Evolutionary conservation across 2,113 vertebrate species (phyloP), one percentile per base, ranked within the genome.

Genomic region (Irena cyanogastra): DNA sequence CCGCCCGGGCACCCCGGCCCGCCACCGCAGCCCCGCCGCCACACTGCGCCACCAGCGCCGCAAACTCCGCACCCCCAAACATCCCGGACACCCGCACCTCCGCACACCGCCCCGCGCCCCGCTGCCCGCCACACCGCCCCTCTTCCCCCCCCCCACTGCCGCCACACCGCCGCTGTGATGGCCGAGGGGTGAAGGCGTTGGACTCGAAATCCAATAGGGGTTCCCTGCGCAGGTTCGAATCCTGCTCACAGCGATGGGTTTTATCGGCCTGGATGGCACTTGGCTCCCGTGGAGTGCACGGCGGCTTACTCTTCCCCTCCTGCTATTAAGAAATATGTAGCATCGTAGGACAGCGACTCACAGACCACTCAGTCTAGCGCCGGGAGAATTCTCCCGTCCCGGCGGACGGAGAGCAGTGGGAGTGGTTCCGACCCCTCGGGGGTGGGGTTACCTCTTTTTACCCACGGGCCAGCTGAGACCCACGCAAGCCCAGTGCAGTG

Each of bases 101-200:
- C 24, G 18, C 39, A 9, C 52, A 9, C 23, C 42, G 33, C 33
- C 14, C 31, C 23, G 9, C 49, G n/a, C n/a, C n/a, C n/a, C n/a
- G n/a, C n/a, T 17, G 15, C 21, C 68, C 13, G 21, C 8, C 37
- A 3, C 39, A 1, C 1, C 39, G 9, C 10, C 28, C 13, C 30
- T 9, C 7, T 21, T 5, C 18, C 39, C 2, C 3, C 1, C 1
- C 12, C 31, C 20, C 8, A 5, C 5, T 5, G 1, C 9, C 7
- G 27, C 11, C 30, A 41, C 39, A 13, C 39, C 39, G 39, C 11
- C 11, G 47, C 49, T 19, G 89, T 90, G 93, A 94, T 93, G 91
- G 85, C 92, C 85, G 81, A 92, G 85, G 15, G 85, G 81, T 92
- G 42, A 94, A 92, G 86, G 92, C 82, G 85, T 76, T 89, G 89